Evolutionary conservation across 2,888 invertebrate genomes (phyloP), one percentile per base, ranked within the genome.

Genomic region (Acanthoscelides obtectus): DNA sequence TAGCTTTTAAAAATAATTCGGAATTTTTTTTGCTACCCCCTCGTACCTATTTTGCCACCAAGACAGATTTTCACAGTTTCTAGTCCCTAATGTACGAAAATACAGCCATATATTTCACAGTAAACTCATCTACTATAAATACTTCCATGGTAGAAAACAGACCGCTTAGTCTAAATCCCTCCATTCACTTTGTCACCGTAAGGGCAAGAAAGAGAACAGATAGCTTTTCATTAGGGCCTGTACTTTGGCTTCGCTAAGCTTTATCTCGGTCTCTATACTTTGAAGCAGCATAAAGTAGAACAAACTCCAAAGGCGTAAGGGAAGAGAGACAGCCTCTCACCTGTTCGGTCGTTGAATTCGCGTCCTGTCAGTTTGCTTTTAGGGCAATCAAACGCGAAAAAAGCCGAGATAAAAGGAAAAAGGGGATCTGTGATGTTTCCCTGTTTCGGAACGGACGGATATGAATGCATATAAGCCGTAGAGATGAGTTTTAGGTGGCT

Each of bases 321-420:
- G 45, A 1, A 45, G 17, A 45, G 45, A 12, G 17, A 45, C 45
- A 45, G 45, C 45, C 45, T 45, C 17, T 45, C 45, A 45, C 45
- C 45, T 45, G 12, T 12, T n/a, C n/a, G 12, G 45, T 45, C 45
- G 45, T 25, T n/a, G n/a, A n/a, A n/a, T n/a, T n/a, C 25, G 25
- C 25, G 25, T 25, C 8, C 69, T 63, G 65, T 64, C 20, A 20
- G 45, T 72, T 70, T 70, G 70, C 68, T 63, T 67, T 67, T 22
- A 70, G 68, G 12, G 45, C 64, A 70, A 70, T 70, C 27, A 12
- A 63, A 70, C 25, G 20, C 22, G 65, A 68, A 22, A 27, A 68
- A 21, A 68, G 45, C 65, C 25, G 70, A 72, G 21, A 64, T 69
- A 66, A 66, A 63, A 70, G 45, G 45, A 45, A 45, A 45, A 45